phyloP scores from a whole-genome alignment of 2,797 vertebrate species.

The Paedocypris micromegethes region DNA sequence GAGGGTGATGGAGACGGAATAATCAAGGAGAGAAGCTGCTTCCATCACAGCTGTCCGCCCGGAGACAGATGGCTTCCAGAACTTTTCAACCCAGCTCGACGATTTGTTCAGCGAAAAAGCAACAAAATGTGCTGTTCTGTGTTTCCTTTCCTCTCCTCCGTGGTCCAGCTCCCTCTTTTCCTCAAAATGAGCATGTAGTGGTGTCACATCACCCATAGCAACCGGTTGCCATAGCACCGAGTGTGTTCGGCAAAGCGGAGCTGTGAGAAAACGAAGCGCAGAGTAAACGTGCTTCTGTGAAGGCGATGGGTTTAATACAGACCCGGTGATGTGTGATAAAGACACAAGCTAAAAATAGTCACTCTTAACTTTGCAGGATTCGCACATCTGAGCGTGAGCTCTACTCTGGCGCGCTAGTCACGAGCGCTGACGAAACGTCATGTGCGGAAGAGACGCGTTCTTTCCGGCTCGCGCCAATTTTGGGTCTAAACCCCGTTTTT shows the following conservation, averaged over 20 bases:
- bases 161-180: conserved; percentile 50
- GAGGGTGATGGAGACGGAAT: conserved; percentile 38
- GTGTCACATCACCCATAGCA: conserved; percentile 70
- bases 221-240: conserved; percentile 78
- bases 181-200: conserved; percentile 54
- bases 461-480: too few relatives aligned
- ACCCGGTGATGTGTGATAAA: conserved; percentile 45
- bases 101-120: conserved; percentile 33
- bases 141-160: conserved; percentile 47
- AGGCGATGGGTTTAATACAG: conserved; percentile 47
- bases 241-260: conserved; percentile 54
- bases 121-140: conserved; percentile 31
- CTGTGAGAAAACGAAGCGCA: conserved; percentile 44
- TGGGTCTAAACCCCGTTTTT: too few relatives aligned
- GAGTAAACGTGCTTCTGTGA: conserved; percentile 45
- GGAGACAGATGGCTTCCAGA: conserved; percentile 35
- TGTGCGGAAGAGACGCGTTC: too few relatives aligned
- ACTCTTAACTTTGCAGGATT: conserved; percentile 37
- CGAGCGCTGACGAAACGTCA: background rate
- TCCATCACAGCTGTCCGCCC: conserved; percentile 35
- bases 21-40: conserved; percentile 26
- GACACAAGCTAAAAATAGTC: conserved; percentile 40
- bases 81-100: conserved; percentile 42
- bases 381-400: conserved; percentile 19
- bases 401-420: conserved; percentile 10